phyloP scores from a whole-genome alignment of 2,797 vertebrate genomes.

The Cichlasoma orientale region DNA sequence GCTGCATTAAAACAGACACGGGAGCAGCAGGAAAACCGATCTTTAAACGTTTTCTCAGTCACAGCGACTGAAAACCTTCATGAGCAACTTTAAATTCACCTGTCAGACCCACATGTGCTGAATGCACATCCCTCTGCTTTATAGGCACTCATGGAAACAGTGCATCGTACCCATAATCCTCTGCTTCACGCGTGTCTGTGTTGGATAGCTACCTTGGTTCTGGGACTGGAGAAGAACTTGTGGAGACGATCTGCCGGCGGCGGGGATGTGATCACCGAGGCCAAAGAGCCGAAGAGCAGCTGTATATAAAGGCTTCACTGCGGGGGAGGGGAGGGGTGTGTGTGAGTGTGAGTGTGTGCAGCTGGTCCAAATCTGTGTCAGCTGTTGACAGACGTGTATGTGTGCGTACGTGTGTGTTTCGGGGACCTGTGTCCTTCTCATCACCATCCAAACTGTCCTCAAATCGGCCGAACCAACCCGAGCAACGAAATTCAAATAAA shows the following conservation, averaged over 20 bases:
- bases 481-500: neutral
- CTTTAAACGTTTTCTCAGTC: no score
- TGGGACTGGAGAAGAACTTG: conserved; percentile 44
- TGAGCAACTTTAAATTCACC: neutral
- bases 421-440: neutral
- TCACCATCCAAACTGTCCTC: neutral
- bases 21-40: no score
- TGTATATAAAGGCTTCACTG: conserved; percentile 7
- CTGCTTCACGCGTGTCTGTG: neutral
- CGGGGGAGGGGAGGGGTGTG: fast-evolving
- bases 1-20: no score
- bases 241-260: conserved; percentile 41
- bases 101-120: neutral
- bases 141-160: neutral
- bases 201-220: conserved; percentile 54
- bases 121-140: neutral
- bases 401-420: neutral
- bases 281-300: neutral
- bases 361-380: neutral
- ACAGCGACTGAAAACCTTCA: neutral
- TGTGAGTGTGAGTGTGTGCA: neutral
- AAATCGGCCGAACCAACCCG: neutral
- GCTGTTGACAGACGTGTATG: neutral
- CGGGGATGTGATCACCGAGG: conserved; percentile 56
- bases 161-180: neutral